Base-by-base conservation (phyloP, 2,797 vertebrate species). In the Phyllotis vaccarum region DNA sequence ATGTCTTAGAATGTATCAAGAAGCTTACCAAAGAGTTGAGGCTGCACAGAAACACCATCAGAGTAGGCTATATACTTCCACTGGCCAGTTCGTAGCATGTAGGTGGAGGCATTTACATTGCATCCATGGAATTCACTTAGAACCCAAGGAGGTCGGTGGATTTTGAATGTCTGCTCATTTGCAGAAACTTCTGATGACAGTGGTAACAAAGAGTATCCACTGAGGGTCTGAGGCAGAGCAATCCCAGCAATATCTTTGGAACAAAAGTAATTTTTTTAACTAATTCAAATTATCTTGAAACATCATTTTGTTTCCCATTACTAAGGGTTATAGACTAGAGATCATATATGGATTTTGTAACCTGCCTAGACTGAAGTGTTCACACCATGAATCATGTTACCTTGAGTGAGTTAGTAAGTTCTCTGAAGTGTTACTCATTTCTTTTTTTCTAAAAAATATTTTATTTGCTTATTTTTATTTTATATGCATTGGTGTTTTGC, bases 41-140 rank as follows among this genome's bases (percentile, higher is more conserved):
- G 98, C 34, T 94, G 97, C n/a, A 99, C 97, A 34, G 99, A 99
- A 75, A 43, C 68, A 0, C 99, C 99, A 82, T 99, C 99, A 0
- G 99, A 98, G 70, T 99, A 99, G 0, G 99, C 49, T 9, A 99
- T 99, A 21, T 99, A 99, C 96, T 99, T 99, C 99, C 99, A 99
- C 0, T 52, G 98, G 76, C 98, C 98, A 17, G 96, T 98, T 97
- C 99, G 98, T 68, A 99, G 98, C 99, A 99, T 99, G 97, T 99
- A 99, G 17, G 98, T 99, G 43, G 99, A 99, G 60, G 99, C 98
- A 80, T 99, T 99, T 60, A 98, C 99, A 70, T 99, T 99, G 97
- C 99, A 99, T 4, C 99, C 99, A 0, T 99, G 99, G 98, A 99
- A 99, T 98, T 99, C 99, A 94, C 99, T 99, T 94, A 99, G 95